Conservation (phyloP, 64 coral and sea anemone genomes). For the Actinia tenebrosa region DNA sequence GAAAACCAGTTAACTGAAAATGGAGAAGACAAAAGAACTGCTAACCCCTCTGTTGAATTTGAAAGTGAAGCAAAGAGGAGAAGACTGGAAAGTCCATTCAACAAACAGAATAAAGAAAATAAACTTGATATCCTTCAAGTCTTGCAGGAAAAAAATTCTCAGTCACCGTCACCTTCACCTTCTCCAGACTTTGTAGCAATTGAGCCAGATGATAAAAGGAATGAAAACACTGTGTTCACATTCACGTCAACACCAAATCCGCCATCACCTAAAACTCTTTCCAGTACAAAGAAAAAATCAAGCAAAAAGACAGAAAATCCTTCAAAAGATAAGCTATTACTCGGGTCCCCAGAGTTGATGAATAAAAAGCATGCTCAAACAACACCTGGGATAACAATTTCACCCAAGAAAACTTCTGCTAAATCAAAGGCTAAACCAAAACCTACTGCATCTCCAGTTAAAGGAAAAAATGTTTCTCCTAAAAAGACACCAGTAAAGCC, state of each 20-base stretch:
- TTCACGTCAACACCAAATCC: slow-evolving; percentile 8
- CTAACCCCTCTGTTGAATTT: slow-evolving; percentile 31
- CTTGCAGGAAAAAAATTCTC: slow-evolving; percentile 70
- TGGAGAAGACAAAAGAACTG: slow-evolving; percentile 62
- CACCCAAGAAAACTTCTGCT: background rate
- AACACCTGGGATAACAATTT: background rate
- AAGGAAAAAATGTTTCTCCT: slow-evolving; percentile 47
- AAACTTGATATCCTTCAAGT: slow-evolving; percentile 83
- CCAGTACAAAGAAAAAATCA: slow-evolving; percentile 37
- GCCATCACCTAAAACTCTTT: background rate
- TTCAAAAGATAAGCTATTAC: slow-evolving; percentile 10
- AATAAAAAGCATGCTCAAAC: slow-evolving; percentile 6
- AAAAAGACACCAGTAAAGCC: slow-evolving; percentile 2
- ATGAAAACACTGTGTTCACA: background rate
- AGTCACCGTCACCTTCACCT: slow-evolving; percentile 65
- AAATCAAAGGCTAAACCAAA: slow-evolving; percentile 55
- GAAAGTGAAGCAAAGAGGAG: slow-evolving; percentile 73
- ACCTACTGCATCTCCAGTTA: background rate
- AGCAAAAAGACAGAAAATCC: slow-evolving; percentile 18
- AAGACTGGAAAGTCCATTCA: slow-evolving; percentile 59
- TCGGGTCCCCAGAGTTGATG: background rate
- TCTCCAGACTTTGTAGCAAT: slow-evolving; percentile 66
- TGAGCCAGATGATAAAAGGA: background rate
- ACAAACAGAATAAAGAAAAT: slow-evolving; percentile 70
- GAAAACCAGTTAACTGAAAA: slow-evolving; percentile 50